These are phyloP conservation scores for Montipora foliosa DNA, from an alignment of 64 coral and sea anemone species.

Conservation along the genomic window DNA sequence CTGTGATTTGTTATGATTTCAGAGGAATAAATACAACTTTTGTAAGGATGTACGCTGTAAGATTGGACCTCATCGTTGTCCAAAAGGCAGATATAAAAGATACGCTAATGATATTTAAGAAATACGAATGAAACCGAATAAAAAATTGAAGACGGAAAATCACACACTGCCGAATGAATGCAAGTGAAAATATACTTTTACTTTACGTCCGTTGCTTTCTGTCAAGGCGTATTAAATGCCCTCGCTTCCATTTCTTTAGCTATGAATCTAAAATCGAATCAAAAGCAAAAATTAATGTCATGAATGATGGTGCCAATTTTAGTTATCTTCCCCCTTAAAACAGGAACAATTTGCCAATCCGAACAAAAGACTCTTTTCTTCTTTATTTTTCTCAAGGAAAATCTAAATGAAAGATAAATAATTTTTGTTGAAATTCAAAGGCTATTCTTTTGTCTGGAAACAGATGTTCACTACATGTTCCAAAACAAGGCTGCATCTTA, in stretches of 20 bases:
- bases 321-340: background rate
- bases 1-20: constrained; percentile 45
- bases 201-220: background rate
- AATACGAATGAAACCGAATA: constrained; percentile 33
- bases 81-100: background rate
- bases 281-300: background rate
- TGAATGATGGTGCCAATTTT: background rate
- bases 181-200: too few species aligned
- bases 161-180: too few species aligned
- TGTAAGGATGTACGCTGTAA: background rate
- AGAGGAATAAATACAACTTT: constrained; percentile 1
- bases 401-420: constrained; percentile 55
- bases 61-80: background rate
- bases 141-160: background rate
- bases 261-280: background rate
- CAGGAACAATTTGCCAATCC: background rate
- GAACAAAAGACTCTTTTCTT: background rate
- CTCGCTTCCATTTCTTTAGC: background rate
- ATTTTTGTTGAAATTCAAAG: constrained; percentile 34
- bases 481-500: constrained; percentile 22
- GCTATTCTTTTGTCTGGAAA: constrained; percentile 25
- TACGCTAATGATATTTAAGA: constrained; percentile 31
- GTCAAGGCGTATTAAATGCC: too few species aligned
- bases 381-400: constrained; percentile 1
- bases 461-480: constrained; percentile 43